Percentiles rank a stretch among this genome's conserved stretches.
Evolutionary conservation across 2,113 vertebrate genomes (phyloP).

Genomic region (Agelaius phoeniceus): DNA sequence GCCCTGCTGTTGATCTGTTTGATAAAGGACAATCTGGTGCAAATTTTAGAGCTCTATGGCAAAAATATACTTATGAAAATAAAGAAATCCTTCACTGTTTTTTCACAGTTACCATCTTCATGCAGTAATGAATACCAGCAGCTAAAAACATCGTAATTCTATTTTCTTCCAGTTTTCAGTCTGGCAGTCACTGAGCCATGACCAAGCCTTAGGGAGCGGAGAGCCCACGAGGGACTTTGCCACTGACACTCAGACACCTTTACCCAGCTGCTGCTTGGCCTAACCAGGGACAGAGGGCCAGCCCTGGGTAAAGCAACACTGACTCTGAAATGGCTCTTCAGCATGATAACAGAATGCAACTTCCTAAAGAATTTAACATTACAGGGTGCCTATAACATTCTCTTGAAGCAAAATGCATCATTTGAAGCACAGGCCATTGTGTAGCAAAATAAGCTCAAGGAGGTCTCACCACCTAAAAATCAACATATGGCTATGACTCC

Average conservation of each 20-base stretch:
- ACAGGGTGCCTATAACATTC: not conserved
- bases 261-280: not conserved
- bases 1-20: not conserved
- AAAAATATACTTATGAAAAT: not conserved
- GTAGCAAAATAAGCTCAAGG: not conserved
- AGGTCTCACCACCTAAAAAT: not conserved
- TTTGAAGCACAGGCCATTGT: not conserved
- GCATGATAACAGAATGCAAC: not conserved
- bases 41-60: not conserved
- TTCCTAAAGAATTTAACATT: not conserved
- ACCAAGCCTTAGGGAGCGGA: accelerated
- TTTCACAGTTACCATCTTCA: not conserved
- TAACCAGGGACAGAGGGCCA: not conserved
- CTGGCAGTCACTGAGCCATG: accelerated
- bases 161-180: not conserved
- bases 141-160: not conserved
- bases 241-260: not conserved
- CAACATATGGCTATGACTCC: not conserved
- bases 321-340: not conserved
- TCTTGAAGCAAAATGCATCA: not conserved
- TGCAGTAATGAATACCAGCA: not conserved
- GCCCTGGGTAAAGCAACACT: not conserved
- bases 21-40: not conserved
- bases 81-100: not conserved
- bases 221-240: not conserved